Conservation (phyloP, 2,888 invertebrate genomes). For the Thyatira batis region DNA sequence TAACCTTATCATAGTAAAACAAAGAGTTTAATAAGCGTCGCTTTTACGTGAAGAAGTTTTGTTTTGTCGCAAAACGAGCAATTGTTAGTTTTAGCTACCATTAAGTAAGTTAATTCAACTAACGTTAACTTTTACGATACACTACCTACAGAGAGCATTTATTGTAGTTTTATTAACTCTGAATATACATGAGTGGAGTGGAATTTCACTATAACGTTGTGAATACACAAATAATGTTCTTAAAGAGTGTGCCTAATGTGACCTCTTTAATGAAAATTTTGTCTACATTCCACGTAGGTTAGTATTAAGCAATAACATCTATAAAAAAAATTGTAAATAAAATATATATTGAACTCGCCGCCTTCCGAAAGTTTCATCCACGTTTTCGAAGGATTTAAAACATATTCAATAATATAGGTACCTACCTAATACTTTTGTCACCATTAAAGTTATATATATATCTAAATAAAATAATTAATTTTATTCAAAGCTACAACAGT, state of each 20-base stretch:
- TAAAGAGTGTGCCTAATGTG: too few species aligned
- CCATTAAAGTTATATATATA: too few species aligned
- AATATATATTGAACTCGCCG: too few species aligned
- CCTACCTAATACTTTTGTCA: too few species aligned
- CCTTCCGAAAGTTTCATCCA: too few species aligned
- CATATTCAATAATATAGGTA: too few species aligned
- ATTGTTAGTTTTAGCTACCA: slow-evolving; percentile 25
- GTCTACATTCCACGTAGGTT: too few species aligned
- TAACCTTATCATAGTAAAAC: slow-evolving; percentile 18
- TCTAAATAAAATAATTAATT: background rate
- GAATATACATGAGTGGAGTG: slow-evolving; percentile 8
- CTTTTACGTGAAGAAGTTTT: background rate
- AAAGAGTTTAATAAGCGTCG: background rate
- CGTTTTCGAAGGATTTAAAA: too few species aligned
- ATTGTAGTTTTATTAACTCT: slow-evolving; percentile 32
- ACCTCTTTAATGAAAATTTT: too few species aligned
- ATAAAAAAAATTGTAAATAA: too few species aligned
- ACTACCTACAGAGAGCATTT: slow-evolving; percentile 31
- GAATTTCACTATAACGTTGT: slow-evolving; percentile 5
- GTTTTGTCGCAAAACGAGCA: slow-evolving; percentile 26
- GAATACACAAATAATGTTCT: too few species aligned
- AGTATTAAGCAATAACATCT: too few species aligned
- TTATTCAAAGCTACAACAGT: background rate
- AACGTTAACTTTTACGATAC: slow-evolving; percentile 37
- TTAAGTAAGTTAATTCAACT: slow-evolving; percentile 44